Evolutionary conservation across 2,888 invertebrate species (phyloP), one percentile per base, ranked within the genome.

Genomic region (Microplitis manilae): DNA sequence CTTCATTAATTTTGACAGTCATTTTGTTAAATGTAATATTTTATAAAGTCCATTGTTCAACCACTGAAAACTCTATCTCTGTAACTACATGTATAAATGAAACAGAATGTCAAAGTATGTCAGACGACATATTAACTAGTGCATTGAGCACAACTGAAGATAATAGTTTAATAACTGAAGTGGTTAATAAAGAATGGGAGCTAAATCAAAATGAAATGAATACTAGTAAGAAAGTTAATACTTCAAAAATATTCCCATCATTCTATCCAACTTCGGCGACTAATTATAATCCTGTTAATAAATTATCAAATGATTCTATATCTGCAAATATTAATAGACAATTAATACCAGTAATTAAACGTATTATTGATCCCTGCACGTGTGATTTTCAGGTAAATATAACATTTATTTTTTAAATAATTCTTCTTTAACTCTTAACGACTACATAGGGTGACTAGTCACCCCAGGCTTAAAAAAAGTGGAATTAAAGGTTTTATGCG

Each of bases 341-440:
- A 62, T 76, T 62, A 1, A 64, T 40, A 7, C 5, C 15, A 5
- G 75, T 85, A 64, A 79, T 79, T 15, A 85, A 84, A 82, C 83
- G 81, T 5, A 76, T 84, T 17, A 81, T 83, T n/a, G 89, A 90
- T 62, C 89, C 90, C 77, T 94, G 94, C 83, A 85, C 90, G 64
- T 94, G 94, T 82, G 92, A 94, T 88, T 85, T 93, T 68, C 91
- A 89, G 85, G 92, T 92, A 89, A 87, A 80, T 81, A 65, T 30
- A 2, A 20, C 0, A 67, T 17, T 60, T 69, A 30, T 75, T 62
- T 68, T 68, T 70, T 64, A 73, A 17, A 75, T 71, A 59, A 6
- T 65, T 30, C 30, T 30, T 30, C 0, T 30, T 4, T 30, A n/a
- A n/a, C n/a, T n/a, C n/a, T n/a, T n/a, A n/a, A n/a, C n/a, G n/a